Base-by-base conservation (phyloP, 2,888 invertebrate species). In the Molanna angustata region DNA sequence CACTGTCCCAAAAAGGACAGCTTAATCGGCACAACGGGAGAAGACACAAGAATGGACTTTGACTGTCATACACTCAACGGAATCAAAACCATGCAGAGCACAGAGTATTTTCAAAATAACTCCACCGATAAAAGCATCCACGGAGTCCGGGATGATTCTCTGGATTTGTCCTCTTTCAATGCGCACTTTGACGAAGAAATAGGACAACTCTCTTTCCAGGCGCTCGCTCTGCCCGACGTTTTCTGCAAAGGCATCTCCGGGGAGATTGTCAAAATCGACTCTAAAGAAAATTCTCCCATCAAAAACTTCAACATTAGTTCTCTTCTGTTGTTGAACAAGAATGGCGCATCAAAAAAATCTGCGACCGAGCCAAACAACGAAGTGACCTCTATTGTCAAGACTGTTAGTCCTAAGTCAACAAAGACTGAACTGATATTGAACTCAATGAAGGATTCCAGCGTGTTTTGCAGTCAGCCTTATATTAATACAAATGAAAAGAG, bases 151-250 rank as follows among this genome's bases (percentile, higher is more conserved):
- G 50, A 54, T 11, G 50, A 50, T 42, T 54, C 54, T 1, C 27
- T 42, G 11, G 54, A 54, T 35, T 16, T 50, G 7, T 42, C 35
- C 17, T 50, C 54, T 11, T 54, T 50, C 19, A 31, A 45, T 2
- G 41, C 18, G n/a, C 49, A 54, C 14, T 54, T 54, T 16, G 50
- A 54, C 37, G 54, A 54, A 9, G 54, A 54, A 14, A 50, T 52
- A 9, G 47, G 47, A 6, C 52, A 52, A n/a, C 14, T 49, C 13
- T 53, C 53, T 1, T 52, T 52, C 42, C 52, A 52, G 35, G 41
- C 47, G n/a, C 16, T 52, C 7, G 33, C 52, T 1, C 20, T 54
- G 14, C 50, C 54, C 4, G 54, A 50, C 19, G 40, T 44, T 2
- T 9, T 46, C 6, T 50, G 41, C 21, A 54, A 50, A 35, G 19